A percentile compares a stretch with the other conserved stretches of the same genome.
Conservation (phyloP, 2,888 invertebrate genomes). For the Apamea crenata region DNA sequence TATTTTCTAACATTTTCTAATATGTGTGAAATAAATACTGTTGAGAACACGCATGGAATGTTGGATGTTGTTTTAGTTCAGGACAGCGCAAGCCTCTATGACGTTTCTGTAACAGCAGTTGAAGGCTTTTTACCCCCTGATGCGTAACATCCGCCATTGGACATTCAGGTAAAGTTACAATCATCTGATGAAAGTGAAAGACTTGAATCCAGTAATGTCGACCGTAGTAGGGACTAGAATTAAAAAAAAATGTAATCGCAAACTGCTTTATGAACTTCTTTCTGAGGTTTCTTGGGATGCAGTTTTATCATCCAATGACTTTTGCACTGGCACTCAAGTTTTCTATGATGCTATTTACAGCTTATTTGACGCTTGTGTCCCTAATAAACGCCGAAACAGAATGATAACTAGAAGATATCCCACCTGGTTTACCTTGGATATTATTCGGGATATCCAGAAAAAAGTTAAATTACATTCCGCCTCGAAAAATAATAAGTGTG, state of each 20-base stretch:
- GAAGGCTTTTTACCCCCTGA: not conserved
- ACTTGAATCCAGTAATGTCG: not conserved
- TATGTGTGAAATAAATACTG: slow-evolving; percentile 3
- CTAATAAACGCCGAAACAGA: not conserved
- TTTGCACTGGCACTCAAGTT: too few relatives aligned
- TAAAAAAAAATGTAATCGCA: not conserved
- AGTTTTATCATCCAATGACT: not conserved
- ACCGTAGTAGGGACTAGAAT: not conserved
- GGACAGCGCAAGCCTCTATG: too few relatives aligned
- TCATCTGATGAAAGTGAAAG: not conserved
- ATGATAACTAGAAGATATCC: slow-evolving; percentile 1
- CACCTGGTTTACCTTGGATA: not conserved
- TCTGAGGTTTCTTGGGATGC: not conserved
- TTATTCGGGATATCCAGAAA: slow-evolving; percentile 3
- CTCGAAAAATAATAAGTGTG: not conserved
- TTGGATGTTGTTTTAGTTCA: too few relatives aligned
- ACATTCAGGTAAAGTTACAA: not conserved
- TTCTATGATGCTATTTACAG: too few relatives aligned
- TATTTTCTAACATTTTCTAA: not conserved
- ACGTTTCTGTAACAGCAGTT: too few relatives aligned
- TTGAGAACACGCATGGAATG: not conserved
- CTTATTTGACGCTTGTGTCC: not conserved
- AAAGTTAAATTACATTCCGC: slow-evolving; percentile 5
- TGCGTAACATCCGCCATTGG: not conserved
- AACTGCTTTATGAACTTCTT: not conserved